These are phyloP conservation scores for Sebastes paucispinis DNA, from an alignment of 2,797 vertebrate species.

Conservation along the genomic window DNA sequence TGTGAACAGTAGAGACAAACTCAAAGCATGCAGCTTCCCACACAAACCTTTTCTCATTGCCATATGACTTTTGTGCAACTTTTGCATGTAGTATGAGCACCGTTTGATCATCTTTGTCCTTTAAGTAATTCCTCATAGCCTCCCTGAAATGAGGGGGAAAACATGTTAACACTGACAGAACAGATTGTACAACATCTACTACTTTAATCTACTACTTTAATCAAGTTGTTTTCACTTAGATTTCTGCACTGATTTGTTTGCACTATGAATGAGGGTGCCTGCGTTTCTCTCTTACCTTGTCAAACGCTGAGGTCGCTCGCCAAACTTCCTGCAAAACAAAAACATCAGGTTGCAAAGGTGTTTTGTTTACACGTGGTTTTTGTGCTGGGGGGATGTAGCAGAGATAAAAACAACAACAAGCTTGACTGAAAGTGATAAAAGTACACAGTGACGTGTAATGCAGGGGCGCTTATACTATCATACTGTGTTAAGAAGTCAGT, in stretches of 20 bases:
- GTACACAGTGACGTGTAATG: background rate
- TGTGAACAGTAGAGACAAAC: background rate
- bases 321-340: slow-evolving; percentile 82
- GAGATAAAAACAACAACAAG: background rate
- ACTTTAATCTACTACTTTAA: background rate
- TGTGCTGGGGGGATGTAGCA: background rate
- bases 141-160: slow-evolving; percentile 80
- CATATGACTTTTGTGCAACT: slow-evolving; percentile 98
- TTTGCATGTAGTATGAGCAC: slow-evolving; percentile 97
- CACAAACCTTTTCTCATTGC: slow-evolving; percentile 94
- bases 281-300: slow-evolving; percentile 74
- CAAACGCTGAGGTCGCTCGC: slow-evolving; percentile 80
- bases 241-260: background rate
- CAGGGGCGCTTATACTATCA: no score
- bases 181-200: background rate
- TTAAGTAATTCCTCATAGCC: slow-evolving; percentile 97
- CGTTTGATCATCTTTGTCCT: slow-evolving; percentile 96
- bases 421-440: background rate
- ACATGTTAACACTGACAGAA: background rate
- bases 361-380: background rate
- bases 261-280: background rate
- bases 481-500: background rate
- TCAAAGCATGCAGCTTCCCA: background rate
- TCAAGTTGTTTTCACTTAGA: background rate
- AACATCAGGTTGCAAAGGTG: slow-evolving; percentile 18